A percentile compares a stretch with the other conserved stretches of the same genome.
These are phyloP conservation scores for Craniophora ligustri DNA, from an alignment of 2,888 invertebrate species.

Conservation along the genomic window DNA sequence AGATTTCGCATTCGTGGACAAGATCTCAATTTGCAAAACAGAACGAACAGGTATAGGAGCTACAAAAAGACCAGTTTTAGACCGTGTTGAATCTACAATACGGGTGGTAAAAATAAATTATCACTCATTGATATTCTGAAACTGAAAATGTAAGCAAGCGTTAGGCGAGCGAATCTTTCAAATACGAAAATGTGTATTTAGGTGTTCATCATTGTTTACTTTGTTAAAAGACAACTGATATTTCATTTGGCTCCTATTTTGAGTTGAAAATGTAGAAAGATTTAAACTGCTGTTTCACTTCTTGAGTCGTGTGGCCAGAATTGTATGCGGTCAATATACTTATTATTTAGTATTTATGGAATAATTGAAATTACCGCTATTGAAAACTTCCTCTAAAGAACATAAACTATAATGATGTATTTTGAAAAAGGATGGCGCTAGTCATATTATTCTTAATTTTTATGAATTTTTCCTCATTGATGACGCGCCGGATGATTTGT, in stretches of 20 bases:
- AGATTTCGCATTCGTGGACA: constrained; percentile 31
- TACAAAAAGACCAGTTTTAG: constrained; percentile 47
- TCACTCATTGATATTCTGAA: constrained; percentile 57
- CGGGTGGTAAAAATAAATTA: constrained; percentile 56
- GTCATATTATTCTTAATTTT: constrained; percentile 20
- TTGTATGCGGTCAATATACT: constrained; percentile 16
- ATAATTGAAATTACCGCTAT: constrained; percentile 18
- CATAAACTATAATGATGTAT: constrained; percentile 6
- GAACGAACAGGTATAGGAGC: constrained; percentile 18
- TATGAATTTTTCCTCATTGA: constrained; percentile 38
- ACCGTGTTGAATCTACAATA: constrained; percentile 50
- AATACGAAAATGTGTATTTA: constrained; percentile 39
- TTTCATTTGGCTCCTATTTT: constrained; percentile 12
- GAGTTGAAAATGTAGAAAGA: constrained; percentile 3
- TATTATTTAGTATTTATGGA: constrained; percentile 11
- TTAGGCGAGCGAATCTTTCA: constrained; percentile 18
- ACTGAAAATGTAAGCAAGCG: constrained; percentile 52
- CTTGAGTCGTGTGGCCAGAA: constrained; percentile 7
- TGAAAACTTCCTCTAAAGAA: constrained; percentile 23
- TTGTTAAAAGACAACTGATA: constrained; percentile 25
- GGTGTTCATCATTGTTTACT: constrained; percentile 42
- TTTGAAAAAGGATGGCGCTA: background rate
- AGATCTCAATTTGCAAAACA: constrained; percentile 50
- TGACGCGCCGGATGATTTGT: constrained; percentile 38
- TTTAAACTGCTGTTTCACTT: constrained; percentile 1